These are phyloP conservation scores for Netelia fuscicornis DNA, from an alignment of 2,888 invertebrate genomes.

Conservation along the genomic window DNA sequence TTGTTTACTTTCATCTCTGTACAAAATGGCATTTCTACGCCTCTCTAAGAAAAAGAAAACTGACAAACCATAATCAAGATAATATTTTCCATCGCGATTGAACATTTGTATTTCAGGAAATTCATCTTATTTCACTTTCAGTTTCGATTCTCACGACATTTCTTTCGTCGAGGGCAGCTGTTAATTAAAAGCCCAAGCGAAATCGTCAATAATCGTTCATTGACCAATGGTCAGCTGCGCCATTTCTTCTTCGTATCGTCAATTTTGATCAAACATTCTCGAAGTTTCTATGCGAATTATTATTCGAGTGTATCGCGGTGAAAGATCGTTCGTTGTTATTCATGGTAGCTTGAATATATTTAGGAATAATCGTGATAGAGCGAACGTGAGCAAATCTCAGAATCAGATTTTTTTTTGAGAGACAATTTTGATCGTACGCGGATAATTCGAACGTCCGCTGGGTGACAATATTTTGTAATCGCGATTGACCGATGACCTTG, in stretches of 20 bases:
- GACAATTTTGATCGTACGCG: too few species aligned
- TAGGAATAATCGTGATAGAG: too few species aligned
- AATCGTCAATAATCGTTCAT: slow-evolving; percentile 31
- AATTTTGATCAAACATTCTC: too few species aligned
- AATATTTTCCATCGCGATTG: neutral
- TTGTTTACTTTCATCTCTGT: slow-evolving; percentile 39
- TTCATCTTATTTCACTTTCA: slow-evolving; percentile 4
- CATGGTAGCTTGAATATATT: too few species aligned
- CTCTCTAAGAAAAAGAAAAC: neutral
- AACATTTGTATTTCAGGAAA: neutral
- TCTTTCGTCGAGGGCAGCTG: slow-evolving; percentile 24
- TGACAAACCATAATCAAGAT: neutral
- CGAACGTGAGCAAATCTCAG: too few species aligned
- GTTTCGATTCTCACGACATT: slow-evolving; percentile 47
- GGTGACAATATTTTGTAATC: neutral
- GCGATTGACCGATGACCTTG: slow-evolving; percentile 28
- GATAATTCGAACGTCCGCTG: too few species aligned
- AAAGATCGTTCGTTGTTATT: too few species aligned
- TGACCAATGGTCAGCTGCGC: slow-evolving; percentile 51
- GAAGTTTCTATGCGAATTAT: too few species aligned
- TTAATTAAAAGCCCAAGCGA: slow-evolving; percentile 27
- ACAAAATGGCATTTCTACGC: slow-evolving; percentile 26
- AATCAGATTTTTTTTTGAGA: too few species aligned
- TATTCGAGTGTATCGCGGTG: too few species aligned
- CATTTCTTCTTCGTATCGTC: slow-evolving; percentile 11